Conservation (phyloP, 2,797 vertebrate species). For the Florisuga fusca region DNA sequence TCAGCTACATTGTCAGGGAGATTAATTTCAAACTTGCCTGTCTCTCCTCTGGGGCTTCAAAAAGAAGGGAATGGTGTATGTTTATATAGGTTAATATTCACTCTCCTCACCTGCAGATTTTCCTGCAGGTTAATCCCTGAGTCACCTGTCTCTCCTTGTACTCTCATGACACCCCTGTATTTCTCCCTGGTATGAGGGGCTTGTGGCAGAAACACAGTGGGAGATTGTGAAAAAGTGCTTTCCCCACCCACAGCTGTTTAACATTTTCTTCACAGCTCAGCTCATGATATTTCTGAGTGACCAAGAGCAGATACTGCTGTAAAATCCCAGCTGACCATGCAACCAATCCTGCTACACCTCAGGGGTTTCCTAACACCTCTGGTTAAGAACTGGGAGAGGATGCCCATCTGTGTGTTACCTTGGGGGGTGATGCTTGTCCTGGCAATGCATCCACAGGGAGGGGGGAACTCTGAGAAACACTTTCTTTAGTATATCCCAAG, state of each 20-base stretch:
- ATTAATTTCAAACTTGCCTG: background rate
- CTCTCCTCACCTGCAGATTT: background rate
- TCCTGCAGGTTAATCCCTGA: background rate
- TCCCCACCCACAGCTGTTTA: background rate
- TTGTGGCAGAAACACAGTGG: background rate
- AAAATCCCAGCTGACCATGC: background rate
- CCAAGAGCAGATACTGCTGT: background rate
- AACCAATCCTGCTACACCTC: background rate
- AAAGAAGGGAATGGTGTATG: background rate
- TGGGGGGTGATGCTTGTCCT: background rate
- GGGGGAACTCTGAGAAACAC: background rate
- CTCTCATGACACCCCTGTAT: background rate
- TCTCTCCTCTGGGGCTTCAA: background rate
- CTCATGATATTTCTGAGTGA: background rate
- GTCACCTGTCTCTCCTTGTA: background rate
- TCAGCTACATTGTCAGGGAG: background rate
- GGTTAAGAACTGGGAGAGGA: background rate
- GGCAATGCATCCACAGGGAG: background rate
- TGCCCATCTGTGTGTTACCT: background rate
- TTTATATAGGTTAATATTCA: background rate
- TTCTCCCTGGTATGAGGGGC: rapidly evolving
- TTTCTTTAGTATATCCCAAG: background rate
- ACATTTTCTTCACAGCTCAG: background rate
- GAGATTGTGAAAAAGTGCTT: background rate
- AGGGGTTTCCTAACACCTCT: background rate